Conservation (phyloP, 2,797 vertebrate species). For the Parambassis ranga region DNA sequence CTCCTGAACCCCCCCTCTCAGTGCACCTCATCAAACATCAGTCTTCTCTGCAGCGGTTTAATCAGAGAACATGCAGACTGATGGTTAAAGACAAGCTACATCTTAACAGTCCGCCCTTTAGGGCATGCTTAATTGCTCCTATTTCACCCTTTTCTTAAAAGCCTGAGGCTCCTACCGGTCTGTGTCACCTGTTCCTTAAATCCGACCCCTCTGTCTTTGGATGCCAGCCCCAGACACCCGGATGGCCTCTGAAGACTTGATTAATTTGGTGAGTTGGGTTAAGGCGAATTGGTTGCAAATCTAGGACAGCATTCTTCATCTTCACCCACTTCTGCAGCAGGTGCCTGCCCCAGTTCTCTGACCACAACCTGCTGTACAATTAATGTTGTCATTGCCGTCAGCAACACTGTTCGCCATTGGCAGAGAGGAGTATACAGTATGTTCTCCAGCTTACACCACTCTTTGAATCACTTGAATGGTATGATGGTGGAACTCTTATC, state of each 20-base stretch:
- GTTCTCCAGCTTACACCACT: no score
- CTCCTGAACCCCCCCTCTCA: conserved; percentile 58
- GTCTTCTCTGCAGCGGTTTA: conserved; percentile 64
- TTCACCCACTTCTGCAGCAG: conserved; percentile 83
- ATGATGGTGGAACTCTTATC: background rate
- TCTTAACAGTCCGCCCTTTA: conserved; percentile 54
- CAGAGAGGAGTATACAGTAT: no score
- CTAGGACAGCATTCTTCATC: conserved; percentile 84
- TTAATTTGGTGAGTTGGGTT: conserved; percentile 73
- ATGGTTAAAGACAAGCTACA: conserved; percentile 63
- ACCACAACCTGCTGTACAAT: conserved; percentile 69
- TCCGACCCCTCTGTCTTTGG: conserved; percentile 43
- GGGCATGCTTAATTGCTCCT: conserved; percentile 46
- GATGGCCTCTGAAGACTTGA: conserved; percentile 75
- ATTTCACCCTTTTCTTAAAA: conserved; percentile 5
- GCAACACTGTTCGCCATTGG: conserved; percentile 35
- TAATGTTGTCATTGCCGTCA: conserved; percentile 69
- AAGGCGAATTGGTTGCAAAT: conserved; percentile 77
- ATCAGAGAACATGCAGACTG: conserved; percentile 62
- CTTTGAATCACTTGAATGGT: background rate
- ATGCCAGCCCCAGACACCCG: conserved; percentile 70
- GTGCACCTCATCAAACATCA: conserved; percentile 75
- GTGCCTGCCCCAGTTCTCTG: conserved; percentile 81
- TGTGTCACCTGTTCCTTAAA: conserved; percentile 68
- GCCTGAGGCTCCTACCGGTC: conserved; percentile 53